Percentiles rank a stretch among this genome's conserved stretches.
These are phyloP conservation scores for Lypha dubia DNA, from an alignment of 2,888 invertebrate species.

Conservation along the genomic window DNA sequence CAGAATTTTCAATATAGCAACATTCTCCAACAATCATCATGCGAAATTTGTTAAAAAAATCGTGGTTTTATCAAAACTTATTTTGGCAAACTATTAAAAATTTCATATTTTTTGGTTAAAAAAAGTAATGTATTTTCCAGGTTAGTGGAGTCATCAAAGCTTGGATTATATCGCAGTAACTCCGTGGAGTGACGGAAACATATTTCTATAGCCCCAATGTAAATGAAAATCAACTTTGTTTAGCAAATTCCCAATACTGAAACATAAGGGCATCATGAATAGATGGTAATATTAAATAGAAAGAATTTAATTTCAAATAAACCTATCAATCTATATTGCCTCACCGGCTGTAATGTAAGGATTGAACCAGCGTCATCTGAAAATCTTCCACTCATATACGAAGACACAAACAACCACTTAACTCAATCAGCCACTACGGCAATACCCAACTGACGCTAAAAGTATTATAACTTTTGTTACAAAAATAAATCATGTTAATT, in stretches of 20 bases:
- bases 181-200: conserved; percentile 78
- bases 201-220: conserved; percentile 77
- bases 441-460: not conserved
- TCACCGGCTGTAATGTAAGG: not conserved
- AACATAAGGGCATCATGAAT: conserved; percentile 72
- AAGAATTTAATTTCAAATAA: too few species aligned
- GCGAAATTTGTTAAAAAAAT: too few species aligned
- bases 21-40: too few species aligned
- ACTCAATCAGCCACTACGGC: conserved; percentile 41
- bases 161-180: conserved; percentile 59
- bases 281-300: too few species aligned
- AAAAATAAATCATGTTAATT: conserved; percentile 21
- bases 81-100: too few species aligned
- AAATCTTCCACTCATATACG: not conserved
- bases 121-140: conserved; percentile 62
- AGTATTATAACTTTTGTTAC: not conserved
- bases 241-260: conserved; percentile 75
- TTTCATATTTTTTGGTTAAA: not conserved
- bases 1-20: too few species aligned
- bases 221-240: conserved; percentile 75
- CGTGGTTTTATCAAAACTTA: too few species aligned
- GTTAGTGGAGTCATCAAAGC: conserved; percentile 67
- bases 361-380: conserved; percentile 37
- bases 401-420: not conserved
- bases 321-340: too few species aligned